Evolutionary conservation across 2,797 vertebrate genomes (phyloP).

Genomic region (Poeciliopsis turneri): DNA sequence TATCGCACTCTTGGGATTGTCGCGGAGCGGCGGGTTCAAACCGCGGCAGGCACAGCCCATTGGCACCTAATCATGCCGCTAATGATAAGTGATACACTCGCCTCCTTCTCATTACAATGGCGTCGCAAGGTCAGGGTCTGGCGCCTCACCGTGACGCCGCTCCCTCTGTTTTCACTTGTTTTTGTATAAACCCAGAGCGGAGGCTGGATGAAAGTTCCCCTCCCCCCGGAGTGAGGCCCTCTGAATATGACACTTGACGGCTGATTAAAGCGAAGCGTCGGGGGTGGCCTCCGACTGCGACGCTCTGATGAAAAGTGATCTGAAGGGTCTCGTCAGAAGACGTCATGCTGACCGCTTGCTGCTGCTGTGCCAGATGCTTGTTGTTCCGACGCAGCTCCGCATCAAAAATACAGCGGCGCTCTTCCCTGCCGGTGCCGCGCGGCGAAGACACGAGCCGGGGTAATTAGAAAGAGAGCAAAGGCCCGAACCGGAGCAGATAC

Average conservation of each 20-base stretch:
- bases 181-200: slow-evolving; percentile 32
- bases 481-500: slow-evolving; percentile 19
- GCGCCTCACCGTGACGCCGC: slow-evolving; percentile 16
- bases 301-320: slow-evolving; percentile 67
- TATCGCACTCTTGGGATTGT: slow-evolving; percentile 68
- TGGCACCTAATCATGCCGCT: slow-evolving; percentile 77
- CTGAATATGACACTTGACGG: slow-evolving; percentile 57
- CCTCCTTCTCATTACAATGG: slow-evolving; percentile 59
- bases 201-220: slow-evolving; percentile 22
- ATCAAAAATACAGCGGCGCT: slow-evolving; percentile 34
- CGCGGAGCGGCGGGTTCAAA: slow-evolving; percentile 57
- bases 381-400: slow-evolving; percentile 29
- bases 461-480: slow-evolving; percentile 44
- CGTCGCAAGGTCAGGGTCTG: slow-evolving; percentile 68
- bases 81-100: slow-evolving; percentile 75
- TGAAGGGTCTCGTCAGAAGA: slow-evolving; percentile 60
- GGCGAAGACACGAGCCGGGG: slow-evolving; percentile 15
- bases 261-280: slow-evolving; percentile 72
- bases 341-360: slow-evolving; percentile 57
- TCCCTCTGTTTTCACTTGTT: slow-evolving; percentile 32
- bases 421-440: slow-evolving; percentile 33
- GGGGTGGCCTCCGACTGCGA: slow-evolving; percentile 53
- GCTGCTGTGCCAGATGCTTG: slow-evolving; percentile 64
- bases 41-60: slow-evolving; percentile 66
- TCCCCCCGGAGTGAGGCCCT: slow-evolving; percentile 23